These are phyloP conservation scores for Stratiomys singularior DNA, from an alignment of 2,888 invertebrate genomes.

Conservation along the genomic window DNA sequence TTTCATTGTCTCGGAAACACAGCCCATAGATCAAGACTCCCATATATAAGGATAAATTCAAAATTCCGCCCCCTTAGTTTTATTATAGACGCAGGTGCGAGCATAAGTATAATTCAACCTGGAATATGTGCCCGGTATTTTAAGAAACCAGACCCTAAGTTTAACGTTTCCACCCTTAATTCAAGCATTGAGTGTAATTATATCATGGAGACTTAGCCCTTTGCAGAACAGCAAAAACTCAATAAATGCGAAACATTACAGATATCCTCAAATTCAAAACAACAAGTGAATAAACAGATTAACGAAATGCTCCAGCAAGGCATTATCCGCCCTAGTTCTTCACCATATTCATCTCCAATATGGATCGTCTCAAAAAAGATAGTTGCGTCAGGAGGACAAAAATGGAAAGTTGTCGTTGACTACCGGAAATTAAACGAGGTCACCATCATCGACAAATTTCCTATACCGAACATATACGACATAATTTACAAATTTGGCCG, in stretches of 20 bases:
- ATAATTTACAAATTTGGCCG: constrained; percentile 50
- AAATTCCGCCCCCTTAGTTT: constrained; percentile 18
- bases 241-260: constrained; percentile 23
- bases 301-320: constrained; percentile 35
- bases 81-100: constrained; percentile 41
- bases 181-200: neutral
- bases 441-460: constrained; percentile 36
- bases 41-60: constrained; percentile 29
- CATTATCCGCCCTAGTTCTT: constrained; percentile 30
- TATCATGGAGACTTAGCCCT: neutral
- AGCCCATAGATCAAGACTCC: neutral
- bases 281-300: constrained; percentile 25
- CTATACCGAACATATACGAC: constrained; percentile 31
- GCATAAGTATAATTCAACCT: constrained; percentile 30
- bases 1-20: constrained; percentile 27
- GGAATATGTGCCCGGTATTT: constrained; percentile 21
- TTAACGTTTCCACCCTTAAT: neutral
- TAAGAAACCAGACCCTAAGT: neutral
- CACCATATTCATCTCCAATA: constrained; percentile 35
- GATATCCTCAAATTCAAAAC: constrained; percentile 22
- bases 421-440: constrained; percentile 21
- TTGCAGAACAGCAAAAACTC: neutral
- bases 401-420: constrained; percentile 38
- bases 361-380: constrained; percentile 24
- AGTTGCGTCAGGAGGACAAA: neutral